phyloP scores from a whole-genome alignment of 1,140 invertebrate genomes.

The Sitobion miscanthi region DNA sequence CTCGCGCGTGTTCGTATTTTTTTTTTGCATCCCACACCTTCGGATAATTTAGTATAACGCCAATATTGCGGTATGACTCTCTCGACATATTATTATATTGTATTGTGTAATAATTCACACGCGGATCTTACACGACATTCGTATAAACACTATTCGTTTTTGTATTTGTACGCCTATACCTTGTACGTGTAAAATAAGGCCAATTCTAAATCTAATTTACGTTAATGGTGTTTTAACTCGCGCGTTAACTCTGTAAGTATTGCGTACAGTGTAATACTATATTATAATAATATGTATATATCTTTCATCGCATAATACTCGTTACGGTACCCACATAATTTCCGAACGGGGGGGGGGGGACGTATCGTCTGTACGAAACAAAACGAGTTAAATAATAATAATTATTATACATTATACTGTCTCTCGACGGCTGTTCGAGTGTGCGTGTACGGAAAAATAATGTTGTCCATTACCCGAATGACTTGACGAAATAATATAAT shows the following conservation, averaged over 20 bases:
- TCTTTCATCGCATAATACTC: not conserved
- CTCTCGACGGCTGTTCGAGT: not conserved
- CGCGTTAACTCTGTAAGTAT: not conserved
- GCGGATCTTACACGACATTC: not conserved
- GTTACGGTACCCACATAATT: not conserved
- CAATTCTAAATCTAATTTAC: not conserved
- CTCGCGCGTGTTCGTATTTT: not conserved
- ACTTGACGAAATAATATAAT: conserved; percentile 6
- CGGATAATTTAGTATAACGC: not conserved
- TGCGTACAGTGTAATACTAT: not conserved
- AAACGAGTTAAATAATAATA: conserved; percentile 34
- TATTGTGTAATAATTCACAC: not conserved
- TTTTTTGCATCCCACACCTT: not conserved
- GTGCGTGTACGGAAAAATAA: not conserved
- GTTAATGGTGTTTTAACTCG: not conserved
- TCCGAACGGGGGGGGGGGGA: not conserved
- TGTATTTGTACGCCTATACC: not conserved
- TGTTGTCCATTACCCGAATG: conserved; percentile 11
- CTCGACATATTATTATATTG: not conserved
- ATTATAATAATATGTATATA: not conserved
- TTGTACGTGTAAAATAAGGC: not conserved
- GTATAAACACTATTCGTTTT: conserved; percentile 5
- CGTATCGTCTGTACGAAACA: not conserved
- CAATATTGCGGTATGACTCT: not conserved
- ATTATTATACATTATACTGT: conserved; percentile 27